A percentile compares a stretch with the other conserved stretches of the same genome.
These are phyloP conservation scores for Pan troglodytes DNA, from an alignment of 2,113 vertebrate species.

Conservation along the genomic window DNA sequence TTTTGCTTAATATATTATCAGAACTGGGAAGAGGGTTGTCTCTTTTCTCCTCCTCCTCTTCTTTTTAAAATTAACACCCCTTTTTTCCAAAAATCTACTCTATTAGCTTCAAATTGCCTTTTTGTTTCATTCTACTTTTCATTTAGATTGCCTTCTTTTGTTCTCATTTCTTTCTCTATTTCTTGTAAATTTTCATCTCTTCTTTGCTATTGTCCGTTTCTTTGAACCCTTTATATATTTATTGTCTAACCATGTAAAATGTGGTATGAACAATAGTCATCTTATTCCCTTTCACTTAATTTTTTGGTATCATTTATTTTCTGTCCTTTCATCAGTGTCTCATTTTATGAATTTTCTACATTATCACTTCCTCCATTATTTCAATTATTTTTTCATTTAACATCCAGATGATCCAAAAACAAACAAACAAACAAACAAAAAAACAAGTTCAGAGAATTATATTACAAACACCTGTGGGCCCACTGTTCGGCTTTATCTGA, in stretches of 20 bases:
- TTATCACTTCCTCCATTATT: neutral
- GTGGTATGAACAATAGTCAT: neutral
- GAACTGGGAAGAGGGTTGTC: fast-evolving
- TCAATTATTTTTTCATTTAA: neutral
- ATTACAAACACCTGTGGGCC: neutral
- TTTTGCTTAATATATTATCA: neutral
- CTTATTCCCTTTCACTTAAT: neutral
- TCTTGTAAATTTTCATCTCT: neutral
- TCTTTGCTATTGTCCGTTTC: neutral
- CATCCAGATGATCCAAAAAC: neutral
- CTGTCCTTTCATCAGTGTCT: neutral
- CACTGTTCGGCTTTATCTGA: neutral
- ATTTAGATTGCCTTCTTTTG: neutral
- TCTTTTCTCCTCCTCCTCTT: neutral
- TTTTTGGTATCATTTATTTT: neutral
- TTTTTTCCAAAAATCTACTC: neutral
- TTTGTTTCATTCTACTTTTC: neutral
- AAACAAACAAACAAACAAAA: neutral
- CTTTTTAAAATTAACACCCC: neutral
- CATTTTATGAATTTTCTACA: neutral
- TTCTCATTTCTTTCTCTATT: neutral
- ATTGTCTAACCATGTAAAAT: neutral
- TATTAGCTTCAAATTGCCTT: neutral
- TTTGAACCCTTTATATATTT: neutral
- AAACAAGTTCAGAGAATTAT: neutral